These are phyloP conservation scores for Pyrrhia umbra DNA, from an alignment of 2,888 invertebrate genomes.

Conservation along the genomic window DNA sequence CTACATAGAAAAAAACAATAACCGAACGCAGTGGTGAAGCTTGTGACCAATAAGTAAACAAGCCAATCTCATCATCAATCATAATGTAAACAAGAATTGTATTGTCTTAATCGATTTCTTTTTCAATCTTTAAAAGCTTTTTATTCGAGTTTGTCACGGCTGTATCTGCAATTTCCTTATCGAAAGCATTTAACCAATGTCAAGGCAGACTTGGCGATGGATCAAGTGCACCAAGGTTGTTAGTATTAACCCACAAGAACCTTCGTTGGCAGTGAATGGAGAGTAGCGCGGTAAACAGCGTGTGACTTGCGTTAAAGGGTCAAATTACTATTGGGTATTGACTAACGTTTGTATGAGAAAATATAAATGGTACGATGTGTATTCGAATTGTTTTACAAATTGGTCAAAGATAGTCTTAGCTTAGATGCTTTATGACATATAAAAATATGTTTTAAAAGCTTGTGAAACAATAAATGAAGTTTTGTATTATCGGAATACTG, in stretches of 20 bases:
- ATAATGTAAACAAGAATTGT: slow-evolving; percentile 9
- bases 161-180: slow-evolving; percentile 64
- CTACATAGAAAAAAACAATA: too few relatives aligned
- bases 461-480: too few relatives aligned
- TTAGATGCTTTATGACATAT: too few relatives aligned
- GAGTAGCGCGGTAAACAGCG: slow-evolving; percentile 14
- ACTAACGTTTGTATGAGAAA: slow-evolving; percentile 12
- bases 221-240: slow-evolving; percentile 51
- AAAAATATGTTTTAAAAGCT: too few relatives aligned
- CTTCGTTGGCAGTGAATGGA: slow-evolving; percentile 42
- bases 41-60: neutral
- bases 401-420: too few relatives aligned
- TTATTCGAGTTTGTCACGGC: slow-evolving; percentile 37
- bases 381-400: too few relatives aligned
- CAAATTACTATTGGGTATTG: slow-evolving; percentile 32
- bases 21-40: neutral
- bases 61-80: slow-evolving; percentile 2
- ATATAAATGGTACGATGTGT: too few relatives aligned
- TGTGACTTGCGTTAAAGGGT: slow-evolving; percentile 26
- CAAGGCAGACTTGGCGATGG: slow-evolving; percentile 58
- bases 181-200: slow-evolving; percentile 66
- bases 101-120: slow-evolving; percentile 2
- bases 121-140: slow-evolving; percentile 7
- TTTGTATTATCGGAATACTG: too few relatives aligned
- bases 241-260: slow-evolving; percentile 26